Percentiles rank a stretch among this genome's conserved stretches.
These are phyloP conservation scores for Hyla sarda DNA, from an alignment of 2,113 vertebrate species.

Conservation along the genomic window DNA sequence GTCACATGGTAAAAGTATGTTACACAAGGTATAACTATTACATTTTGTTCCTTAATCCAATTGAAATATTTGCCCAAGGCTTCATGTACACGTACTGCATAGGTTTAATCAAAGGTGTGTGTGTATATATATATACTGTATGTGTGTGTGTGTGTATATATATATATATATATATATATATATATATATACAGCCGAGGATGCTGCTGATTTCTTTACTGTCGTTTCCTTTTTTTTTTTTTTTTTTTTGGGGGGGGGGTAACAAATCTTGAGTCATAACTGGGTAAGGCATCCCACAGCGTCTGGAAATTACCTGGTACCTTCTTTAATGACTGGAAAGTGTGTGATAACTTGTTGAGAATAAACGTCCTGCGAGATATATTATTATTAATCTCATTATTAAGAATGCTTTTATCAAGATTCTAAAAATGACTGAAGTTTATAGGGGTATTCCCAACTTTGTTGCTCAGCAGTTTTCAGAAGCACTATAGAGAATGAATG, in stretches of 20 bases:
- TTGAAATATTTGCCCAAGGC: background rate
- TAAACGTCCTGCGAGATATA: background rate
- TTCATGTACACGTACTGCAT: background rate
- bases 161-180: no score
- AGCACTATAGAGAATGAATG: no score
- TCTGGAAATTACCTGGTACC: slow-evolving; percentile 34
- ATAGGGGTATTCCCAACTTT: no score
- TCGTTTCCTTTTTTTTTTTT: slow-evolving; percentile 30
- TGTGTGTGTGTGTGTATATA: no score
- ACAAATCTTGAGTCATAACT: background rate
- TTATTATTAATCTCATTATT: background rate
- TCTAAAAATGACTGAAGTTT: no score
- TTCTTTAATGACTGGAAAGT: background rate
- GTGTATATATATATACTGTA: no score
- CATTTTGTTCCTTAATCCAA: background rate
- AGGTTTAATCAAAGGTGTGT: background rate
- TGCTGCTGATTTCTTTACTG: background rate
- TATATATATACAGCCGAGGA: background rate
- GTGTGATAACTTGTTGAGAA: background rate
- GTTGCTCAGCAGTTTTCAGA: no score
- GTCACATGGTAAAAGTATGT: no score
- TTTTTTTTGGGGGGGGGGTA: no score
- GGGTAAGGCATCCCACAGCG: background rate
- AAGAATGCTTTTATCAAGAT: background rate
- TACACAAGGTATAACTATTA: background rate